Evolutionary conservation across 2,888 invertebrate genomes (phyloP), one percentile per base, ranked within the genome.

Genomic region (Agrotis clavis): DNA sequence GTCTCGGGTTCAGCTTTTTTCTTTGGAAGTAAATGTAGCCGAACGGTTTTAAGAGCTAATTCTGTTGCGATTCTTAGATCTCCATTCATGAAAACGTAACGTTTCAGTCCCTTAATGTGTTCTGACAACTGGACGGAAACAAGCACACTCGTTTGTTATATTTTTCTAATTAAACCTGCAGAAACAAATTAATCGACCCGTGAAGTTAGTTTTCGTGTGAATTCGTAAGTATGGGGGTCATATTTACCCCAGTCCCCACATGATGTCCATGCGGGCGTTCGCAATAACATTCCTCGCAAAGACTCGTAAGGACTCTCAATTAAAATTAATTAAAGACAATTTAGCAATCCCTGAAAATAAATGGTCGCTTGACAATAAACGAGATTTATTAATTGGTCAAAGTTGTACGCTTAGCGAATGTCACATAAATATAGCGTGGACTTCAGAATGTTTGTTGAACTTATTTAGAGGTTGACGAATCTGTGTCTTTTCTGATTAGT

Each of bases 251-350:
- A 65, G 78, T 77, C 78, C 82, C 91, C 86, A 89, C 90, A 87
- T 86, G 75, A 77, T 67, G 76, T 75, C 83, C 84, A 96, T 96
- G 95, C 96, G 96, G 96, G 96, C 93, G 91, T 92, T 92, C 86
- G 94, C 95, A 93, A 92, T 92, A 92, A 92, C 89, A 91, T 91
- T 92, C 89, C 91, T 92, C 86, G 94, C 93, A 89, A 94, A 94
- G 89, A 90, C 91, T 88, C 85, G 79, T 88, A 92, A 93, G 92
- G 92, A 93, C 95, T 88, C 94, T 95, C 93, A 96, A 96, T 96
- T 95, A 95, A 91, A 93, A 94, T 95, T 95, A 95, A 96, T 96
- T 95, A 95, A 93, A 94, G 95, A 95, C 94, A 96, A 96, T 96
- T 96, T 94, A 95, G 95, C 95, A 93, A 95, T 91, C 93, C 91